Base-by-base conservation (phyloP, 2,797 vertebrate species). In the Scolopax bukidnonensis region DNA sequence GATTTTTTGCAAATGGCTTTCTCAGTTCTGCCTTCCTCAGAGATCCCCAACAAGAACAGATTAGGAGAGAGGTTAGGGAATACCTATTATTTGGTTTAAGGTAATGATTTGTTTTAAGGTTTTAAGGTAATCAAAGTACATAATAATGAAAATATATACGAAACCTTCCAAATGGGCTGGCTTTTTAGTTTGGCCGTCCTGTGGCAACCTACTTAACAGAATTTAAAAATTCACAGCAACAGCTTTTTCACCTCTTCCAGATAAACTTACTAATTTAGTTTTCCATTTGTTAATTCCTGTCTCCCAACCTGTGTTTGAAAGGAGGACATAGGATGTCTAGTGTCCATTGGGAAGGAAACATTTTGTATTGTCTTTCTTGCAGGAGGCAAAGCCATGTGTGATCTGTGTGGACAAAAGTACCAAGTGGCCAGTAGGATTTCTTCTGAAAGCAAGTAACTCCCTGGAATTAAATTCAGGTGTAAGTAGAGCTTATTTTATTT, bases 281-380 rank as follows among this genome's bases (percentile, higher is more conserved):
- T 67, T 57, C 48, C 32, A 20, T 76, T 56, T 45, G 47, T 59
- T 43, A 27, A 38, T 56, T 56, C 27, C 27, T 27, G 16, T 21
- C 27, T 61, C 10, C 33, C 27, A 16, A 16, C 3, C 12, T 1
- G 0, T 20, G 9, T 28, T 12, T 53, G 36, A 40, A 6, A 43
- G 30, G 36, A 64, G 28, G 50, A 28, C 25, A 16, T 40, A 56
- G 27, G 20, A 12, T 23, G 43, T 30, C 30, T 60, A 6, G 40
- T 69, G 36, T 40, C 25, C 11, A 1, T 27, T 36, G 45, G 30
- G 21, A 67, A 17, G 50, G 48, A 84, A 68, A 60, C 8, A 2
- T 23, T 24, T 71, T 45, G 38, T 33, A 2, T 16, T 17, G 20
- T 47, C 47, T 74, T 59, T 71, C 47, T 56, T 33, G n/a, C 54